phyloP scores from a whole-genome alignment of 2,113 vertebrate species.

The Polypterus senegalus region DNA sequence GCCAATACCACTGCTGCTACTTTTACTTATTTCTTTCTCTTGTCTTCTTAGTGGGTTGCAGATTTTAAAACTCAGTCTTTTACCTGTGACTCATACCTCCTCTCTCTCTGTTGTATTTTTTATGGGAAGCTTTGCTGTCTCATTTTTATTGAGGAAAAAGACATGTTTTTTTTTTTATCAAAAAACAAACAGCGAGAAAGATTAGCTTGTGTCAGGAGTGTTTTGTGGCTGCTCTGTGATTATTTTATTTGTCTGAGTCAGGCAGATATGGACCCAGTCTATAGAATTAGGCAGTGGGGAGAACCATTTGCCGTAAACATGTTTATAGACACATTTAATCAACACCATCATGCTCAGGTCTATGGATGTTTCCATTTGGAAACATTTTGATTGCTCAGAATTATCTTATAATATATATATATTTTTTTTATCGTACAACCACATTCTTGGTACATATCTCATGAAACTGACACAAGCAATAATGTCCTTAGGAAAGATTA shows the following conservation, averaged over 20 bases:
- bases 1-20: too few species aligned
- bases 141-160: too few species aligned
- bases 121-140: too few species aligned
- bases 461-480: not conserved
- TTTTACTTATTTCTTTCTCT: too few species aligned
- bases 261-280: constrained; percentile 10
- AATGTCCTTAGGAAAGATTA: constrained; percentile 1
- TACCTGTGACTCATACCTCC: too few species aligned
- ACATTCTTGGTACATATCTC: too few species aligned
- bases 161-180: too few species aligned
- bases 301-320: constrained; percentile 2
- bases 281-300: constrained; percentile 2
- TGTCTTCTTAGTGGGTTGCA: too few species aligned
- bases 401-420: too few species aligned
- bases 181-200: not conserved
- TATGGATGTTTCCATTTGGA: constrained; percentile 1
- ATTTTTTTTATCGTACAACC: too few species aligned
- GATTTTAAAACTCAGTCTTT: too few species aligned
- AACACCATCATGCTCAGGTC: constrained; percentile 6
- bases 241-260: constrained; percentile 7
- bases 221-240: constrained; percentile 1
- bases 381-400: not conserved
- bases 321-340: constrained; percentile 6
- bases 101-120: too few species aligned
- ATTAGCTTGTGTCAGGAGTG: constrained; percentile 1